Conservation (phyloP, 1,140 invertebrate genomes). For the Globodera rostochiensis region DNA sequence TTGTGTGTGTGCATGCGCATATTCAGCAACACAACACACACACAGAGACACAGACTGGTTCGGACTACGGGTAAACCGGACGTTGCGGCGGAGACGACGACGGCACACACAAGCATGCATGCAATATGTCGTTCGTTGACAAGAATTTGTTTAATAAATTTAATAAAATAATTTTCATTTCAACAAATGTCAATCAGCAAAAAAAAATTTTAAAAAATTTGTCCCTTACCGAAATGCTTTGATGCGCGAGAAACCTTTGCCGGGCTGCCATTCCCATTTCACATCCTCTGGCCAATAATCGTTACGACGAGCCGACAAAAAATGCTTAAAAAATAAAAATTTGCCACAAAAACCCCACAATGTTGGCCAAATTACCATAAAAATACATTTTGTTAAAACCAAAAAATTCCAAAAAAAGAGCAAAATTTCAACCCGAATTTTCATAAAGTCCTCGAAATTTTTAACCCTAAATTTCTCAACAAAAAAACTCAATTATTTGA, state of each 20-base stretch:
- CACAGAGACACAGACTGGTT: background rate
- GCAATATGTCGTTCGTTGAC: background rate
- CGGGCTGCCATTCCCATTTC: conserved; percentile 47
- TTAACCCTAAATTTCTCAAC: background rate
- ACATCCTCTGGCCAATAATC: conserved; percentile 64
- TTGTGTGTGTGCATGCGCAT: background rate
- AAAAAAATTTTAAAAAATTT: too few species aligned
- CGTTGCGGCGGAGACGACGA: background rate
- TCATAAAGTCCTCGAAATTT: too few species aligned
- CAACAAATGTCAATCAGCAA: too few species aligned
- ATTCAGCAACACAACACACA: too few species aligned
- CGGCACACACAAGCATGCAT: background rate
- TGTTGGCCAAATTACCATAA: background rate
- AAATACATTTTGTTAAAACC: background rate
- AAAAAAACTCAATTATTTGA: background rate
- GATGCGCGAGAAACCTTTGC: conserved; percentile 45
- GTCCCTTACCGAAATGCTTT: conserved; percentile 49
- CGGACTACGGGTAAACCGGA: background rate
- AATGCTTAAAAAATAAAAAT: conserved; percentile 38
- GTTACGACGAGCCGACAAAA: conserved; percentile 52
- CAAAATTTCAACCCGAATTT: too few species aligned
- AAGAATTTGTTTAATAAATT: background rate
- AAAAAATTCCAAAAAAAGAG: too few species aligned
- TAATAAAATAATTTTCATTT: conserved; percentile 9
- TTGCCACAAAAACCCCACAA: too few species aligned